A percentile compares a stretch with the other conserved stretches of the same genome.
phyloP scores from a whole-genome alignment of 2,888 invertebrate genomes.

The Dioctria linearis region DNA sequence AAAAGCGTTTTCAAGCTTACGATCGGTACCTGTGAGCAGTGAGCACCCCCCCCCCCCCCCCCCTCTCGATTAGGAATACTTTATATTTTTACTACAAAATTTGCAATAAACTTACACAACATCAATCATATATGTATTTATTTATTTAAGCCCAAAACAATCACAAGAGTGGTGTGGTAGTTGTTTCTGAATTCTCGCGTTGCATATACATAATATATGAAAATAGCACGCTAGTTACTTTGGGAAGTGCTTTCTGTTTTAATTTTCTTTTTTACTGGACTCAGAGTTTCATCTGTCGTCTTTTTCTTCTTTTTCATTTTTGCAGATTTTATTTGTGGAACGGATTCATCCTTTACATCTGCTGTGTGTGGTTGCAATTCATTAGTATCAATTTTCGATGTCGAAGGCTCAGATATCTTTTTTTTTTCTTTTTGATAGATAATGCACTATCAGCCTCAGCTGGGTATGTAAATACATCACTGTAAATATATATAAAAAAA shows the following conservation, averaged over 20 bases:
- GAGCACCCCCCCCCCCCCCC: too few species aligned
- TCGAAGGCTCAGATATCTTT: slow-evolving; percentile 52
- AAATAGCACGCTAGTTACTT: too few species aligned
- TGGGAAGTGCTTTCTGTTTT: not conserved
- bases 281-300: not conserved
- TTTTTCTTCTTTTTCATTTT: slow-evolving; percentile 24
- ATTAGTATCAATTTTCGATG: not conserved
- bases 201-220: too few species aligned
- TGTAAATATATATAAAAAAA: slow-evolving; percentile 57
- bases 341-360: not conserved
- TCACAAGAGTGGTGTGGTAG: too few species aligned
- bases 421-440: slow-evolving; percentile 68
- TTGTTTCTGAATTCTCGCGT: too few species aligned
- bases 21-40: too few species aligned
- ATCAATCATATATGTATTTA: too few species aligned
- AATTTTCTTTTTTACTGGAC: slow-evolving; percentile 1
- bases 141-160: too few species aligned
- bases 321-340: not conserved
- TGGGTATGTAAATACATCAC: slow-evolving; percentile 87
- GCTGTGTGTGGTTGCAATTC: not conserved
- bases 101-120: too few species aligned
- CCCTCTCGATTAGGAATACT: too few species aligned
- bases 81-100: too few species aligned
- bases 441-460: slow-evolving; percentile 87
- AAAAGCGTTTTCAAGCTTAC: too few species aligned